Conservation (phyloP, 2,113 vertebrate species). For the Equus quagga region DNA sequence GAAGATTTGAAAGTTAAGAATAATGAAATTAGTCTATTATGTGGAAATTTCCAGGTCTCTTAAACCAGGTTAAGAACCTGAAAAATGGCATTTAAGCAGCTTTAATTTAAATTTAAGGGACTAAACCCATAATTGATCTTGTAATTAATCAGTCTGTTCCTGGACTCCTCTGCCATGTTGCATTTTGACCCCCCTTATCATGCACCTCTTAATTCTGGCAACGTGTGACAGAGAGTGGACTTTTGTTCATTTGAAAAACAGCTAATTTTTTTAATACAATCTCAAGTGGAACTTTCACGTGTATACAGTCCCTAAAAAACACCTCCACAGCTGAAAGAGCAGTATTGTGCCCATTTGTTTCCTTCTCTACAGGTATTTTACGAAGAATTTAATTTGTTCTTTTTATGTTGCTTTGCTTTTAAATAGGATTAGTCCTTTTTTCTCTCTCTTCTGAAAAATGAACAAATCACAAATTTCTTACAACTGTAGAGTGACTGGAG, state of each 20-base stretch:
- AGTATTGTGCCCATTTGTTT: background rate
- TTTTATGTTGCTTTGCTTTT: background rate
- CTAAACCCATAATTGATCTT: rapidly evolving
- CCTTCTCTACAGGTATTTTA: background rate
- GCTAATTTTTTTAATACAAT: background rate
- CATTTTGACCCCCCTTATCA: background rate
- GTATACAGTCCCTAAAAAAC: background rate
- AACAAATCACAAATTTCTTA: background rate
- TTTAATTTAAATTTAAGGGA: background rate
- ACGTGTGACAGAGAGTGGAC: background rate
- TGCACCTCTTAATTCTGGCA: background rate
- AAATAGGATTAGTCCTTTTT: background rate
- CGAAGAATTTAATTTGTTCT: background rate
- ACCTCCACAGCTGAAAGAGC: background rate
- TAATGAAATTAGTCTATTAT: background rate
- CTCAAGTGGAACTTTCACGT: background rate
- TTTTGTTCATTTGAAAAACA: background rate
- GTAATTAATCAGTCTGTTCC: background rate
- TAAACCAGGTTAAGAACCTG: background rate
- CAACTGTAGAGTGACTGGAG: background rate
- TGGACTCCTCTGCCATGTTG: background rate
- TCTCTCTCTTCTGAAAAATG: background rate
- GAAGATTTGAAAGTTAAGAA: background rate
- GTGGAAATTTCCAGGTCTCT: background rate
- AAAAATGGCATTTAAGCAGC: background rate